Base-by-base conservation (phyloP, 2,888 invertebrate species). In the Cybosia mesomella region DNA sequence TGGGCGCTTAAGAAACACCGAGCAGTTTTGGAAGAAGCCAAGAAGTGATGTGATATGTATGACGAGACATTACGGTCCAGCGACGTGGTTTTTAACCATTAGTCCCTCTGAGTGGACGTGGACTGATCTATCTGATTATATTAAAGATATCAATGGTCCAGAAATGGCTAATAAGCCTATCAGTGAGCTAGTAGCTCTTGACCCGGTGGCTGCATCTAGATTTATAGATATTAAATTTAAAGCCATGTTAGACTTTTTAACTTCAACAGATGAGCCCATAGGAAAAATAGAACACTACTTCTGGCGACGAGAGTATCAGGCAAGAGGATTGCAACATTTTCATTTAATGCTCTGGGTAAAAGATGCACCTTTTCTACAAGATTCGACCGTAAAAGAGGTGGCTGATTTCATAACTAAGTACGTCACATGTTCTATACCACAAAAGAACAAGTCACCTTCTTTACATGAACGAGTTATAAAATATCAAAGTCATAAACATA, bases 291-390 rank as follows among this genome's bases (percentile, higher is more conserved):
- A 9, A 18, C 43, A 61, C 28, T 61, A 61, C 28, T 61, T 61
- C n/a, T 61, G 61, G 61, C 11, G 61, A 24, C 61, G 49, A 28
- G 61, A 49, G 10, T 61, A 61, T 18, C 61, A 61, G 10, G 24
- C 61, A 0, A 8, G 49, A 0, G 61, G 61, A 15, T 3, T 10
- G 1, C 61, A 61, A 18, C 61, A 61, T n/a, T 61, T 61, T 18
- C 61, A 61, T 61, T 28, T 61, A 49, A 61, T 61, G 49, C n/a
- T 61, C 18, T 61, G 61, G 49, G 49, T 61, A 24, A 55, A 55
- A 55, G 55, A 55, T 8, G 61, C 61, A 1, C 61, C 61, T 10
- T n/a, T 61, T 9, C 49, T 61, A 7, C 61, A 61, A 1, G 28
- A 49, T 0, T 61, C 61, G 1, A 0, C 61, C 0, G 1, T 61